A percentile compares a stretch with the other conserved stretches of the same genome.
Evolutionary conservation across 2,888 invertebrate species (phyloP).

Genomic region (Synanthedon myopaeformis): DNA sequence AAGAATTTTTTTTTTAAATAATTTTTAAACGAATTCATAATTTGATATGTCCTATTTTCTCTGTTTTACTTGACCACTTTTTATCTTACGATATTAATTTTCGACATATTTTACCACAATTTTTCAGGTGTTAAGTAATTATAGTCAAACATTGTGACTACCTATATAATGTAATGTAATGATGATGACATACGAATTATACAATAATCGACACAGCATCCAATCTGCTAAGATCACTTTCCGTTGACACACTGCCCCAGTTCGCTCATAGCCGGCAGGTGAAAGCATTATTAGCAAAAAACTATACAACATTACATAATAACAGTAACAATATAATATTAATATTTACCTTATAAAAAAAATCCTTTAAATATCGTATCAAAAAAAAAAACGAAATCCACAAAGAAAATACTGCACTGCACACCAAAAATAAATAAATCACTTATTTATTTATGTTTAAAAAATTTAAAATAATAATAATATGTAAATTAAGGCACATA

Average conservation of each 20-base stretch:
- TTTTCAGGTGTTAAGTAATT: no score
- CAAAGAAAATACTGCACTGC: neutral
- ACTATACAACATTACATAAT: conserved; percentile 35
- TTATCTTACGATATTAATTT: no score
- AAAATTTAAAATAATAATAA: neutral
- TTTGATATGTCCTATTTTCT: no score
- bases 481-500: no score
- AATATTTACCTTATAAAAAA: conserved; percentile 1
- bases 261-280: conserved; percentile 22
- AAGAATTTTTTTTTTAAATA: no score
- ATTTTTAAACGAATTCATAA: no score
- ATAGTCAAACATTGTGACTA: neutral
- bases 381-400: neutral
- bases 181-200: neutral
- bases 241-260: conserved; percentile 38
- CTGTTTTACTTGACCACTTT: no score
- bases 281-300: conserved; percentile 40
- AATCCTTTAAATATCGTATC: conserved; percentile 1
- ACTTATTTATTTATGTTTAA: conserved; percentile 4
- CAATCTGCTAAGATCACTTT: conserved; percentile 29
- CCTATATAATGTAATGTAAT: neutral
- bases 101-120: no score
- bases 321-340: conserved; percentile 16
- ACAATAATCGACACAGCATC: conserved; percentile 18
- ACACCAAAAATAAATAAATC: neutral